A percentile compares a stretch with the other conserved stretches of the same genome.
phyloP scores from a whole-genome alignment of 2,888 invertebrate species.

The Biston stratarius region DNA sequence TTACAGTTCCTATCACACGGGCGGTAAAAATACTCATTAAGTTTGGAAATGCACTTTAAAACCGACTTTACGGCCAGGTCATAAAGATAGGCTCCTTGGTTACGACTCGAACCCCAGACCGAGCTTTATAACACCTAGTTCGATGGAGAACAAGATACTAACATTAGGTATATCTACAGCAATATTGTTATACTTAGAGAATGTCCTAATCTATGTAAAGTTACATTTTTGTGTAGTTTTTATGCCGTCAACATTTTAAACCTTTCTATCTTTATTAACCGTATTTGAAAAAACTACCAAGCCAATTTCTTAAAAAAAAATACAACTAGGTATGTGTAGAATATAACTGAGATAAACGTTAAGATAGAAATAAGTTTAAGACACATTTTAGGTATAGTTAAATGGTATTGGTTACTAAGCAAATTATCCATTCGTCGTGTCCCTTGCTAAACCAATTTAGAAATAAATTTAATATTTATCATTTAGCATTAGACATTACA shows the following conservation, averaged over 20 bases:
- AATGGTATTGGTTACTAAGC: conserved; percentile 25
- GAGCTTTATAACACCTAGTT: conserved; percentile 36
- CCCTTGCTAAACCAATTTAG: conserved; percentile 61
- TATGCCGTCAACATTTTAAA: background rate
- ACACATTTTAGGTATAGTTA: background rate
- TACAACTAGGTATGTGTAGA: conserved; percentile 15
- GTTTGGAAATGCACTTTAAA: conserved; percentile 35
- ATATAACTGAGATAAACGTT: conserved; percentile 36
- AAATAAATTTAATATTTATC: no score
- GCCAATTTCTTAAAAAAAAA: conserved; percentile 26
- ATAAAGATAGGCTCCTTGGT: conserved; percentile 51
- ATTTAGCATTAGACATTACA: no score
- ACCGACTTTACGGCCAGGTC: conserved; percentile 49
- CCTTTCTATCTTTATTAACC: conserved; percentile 6
- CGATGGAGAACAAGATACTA: conserved; percentile 6
- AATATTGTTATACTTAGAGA: no score
- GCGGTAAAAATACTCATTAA: conserved; percentile 36
- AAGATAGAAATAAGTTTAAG: conserved; percentile 25
- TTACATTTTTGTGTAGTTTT: background rate
- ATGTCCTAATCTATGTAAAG: conserved; percentile 1
- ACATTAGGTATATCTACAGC: background rate
- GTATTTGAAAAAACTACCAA: conserved; percentile 22
- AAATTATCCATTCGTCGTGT: conserved; percentile 45
- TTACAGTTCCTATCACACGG: conserved; percentile 26
- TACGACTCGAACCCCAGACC: conserved; percentile 48